Base-by-base conservation (phyloP, 2,888 invertebrate species). In the Loripinus fragilis region DNA sequence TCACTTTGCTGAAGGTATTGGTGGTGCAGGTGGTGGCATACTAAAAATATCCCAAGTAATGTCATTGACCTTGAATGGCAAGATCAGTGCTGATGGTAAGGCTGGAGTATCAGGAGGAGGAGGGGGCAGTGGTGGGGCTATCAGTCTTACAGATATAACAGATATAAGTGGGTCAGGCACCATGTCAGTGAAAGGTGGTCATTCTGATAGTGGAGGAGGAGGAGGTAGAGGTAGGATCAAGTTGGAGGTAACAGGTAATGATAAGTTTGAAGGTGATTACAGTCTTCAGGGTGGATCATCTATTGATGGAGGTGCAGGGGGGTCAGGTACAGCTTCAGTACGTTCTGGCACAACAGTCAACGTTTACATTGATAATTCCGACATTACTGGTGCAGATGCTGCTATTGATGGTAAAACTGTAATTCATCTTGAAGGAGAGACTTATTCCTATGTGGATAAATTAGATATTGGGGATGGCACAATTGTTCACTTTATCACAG, bases 171-270 rank as follows among this genome's bases (percentile, higher is more conserved):
- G 89, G 30, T 71, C 71, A 41, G 88, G 89, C 10, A 74, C 60
- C 7, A 30, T 88, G 3, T 79, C 81, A 50, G 86, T 82, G 0
- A 70, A 73, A 48, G 89, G 88, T 41, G 90, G 89, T 10, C 66
- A 66, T 48, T 74, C 81, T 25, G 81, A 68, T 10, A 68, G 65
- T 2, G 81, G 83, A 64, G 87, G 87, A 42, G 89, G 88, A 17
- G 89, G 89, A 23, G 89, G 90, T 41, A 89, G 88, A 30, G 90
- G 90, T 33, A 80, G 90, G 64, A 75, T 88, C 5, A 41, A 74
- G 17, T 33, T 89, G 5, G 35, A 69, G 23, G 80, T 85, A 3
- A 38, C 60, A 10, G 81, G 78, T 25, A 67, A 78, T n/a, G 88
- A 80, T 75, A 85, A 87, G 42, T 90, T 76, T 66, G 80, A 81